phyloP scores from a whole-genome alignment of 2,113 vertebrate species.

The Rhagologus leucostigma region DNA sequence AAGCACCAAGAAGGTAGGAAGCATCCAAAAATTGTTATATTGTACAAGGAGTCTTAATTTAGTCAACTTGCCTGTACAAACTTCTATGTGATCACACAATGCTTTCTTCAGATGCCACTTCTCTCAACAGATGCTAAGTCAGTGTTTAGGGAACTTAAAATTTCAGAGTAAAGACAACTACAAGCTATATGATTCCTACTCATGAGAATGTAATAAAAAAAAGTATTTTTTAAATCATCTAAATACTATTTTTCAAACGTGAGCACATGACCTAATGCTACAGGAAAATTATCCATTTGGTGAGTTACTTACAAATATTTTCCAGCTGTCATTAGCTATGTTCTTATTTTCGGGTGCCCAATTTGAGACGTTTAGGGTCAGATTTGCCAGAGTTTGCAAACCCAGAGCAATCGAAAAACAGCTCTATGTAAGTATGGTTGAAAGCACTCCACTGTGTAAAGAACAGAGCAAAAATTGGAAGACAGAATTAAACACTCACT shows the following conservation, averaged over 20 bases:
- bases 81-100: neutral
- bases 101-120: neutral
- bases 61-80: neutral
- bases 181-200: neutral
- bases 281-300: neutral
- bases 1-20: neutral
- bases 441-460: neutral
- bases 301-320: neutral
- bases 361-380: neutral
- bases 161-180: neutral
- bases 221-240: neutral
- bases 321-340: neutral
- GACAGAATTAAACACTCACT: neutral
- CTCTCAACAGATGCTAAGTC: neutral
- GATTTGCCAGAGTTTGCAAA: neutral
- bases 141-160: neutral
- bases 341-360: neutral
- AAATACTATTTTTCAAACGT: neutral
- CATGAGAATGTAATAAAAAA: neutral
- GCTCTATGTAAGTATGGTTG: neutral
- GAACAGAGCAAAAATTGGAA: neutral
- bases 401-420: neutral
- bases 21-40: neutral
- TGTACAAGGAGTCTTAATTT: neutral
- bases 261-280: neutral